phyloP scores from a whole-genome alignment of 2,797 vertebrate genomes.

The Enteromius anoplus region DNA sequence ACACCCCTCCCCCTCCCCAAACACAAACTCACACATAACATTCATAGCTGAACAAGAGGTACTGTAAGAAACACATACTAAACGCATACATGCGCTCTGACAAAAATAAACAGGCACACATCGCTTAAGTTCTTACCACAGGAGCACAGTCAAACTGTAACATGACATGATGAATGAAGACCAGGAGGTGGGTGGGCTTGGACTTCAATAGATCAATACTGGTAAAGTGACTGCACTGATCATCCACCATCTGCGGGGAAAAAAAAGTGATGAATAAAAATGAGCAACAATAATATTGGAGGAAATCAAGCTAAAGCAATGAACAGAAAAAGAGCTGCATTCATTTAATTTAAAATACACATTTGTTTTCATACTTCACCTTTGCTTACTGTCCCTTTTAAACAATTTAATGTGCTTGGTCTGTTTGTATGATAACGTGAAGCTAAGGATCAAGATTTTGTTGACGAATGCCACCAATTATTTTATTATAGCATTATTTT shows the following conservation, averaged over 20 bases:
- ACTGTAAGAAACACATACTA: slow-evolving; percentile 14
- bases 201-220: slow-evolving; percentile 80
- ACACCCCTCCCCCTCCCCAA: neutral
- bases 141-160: slow-evolving; percentile 90
- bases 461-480: neutral
- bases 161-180: slow-evolving; percentile 88
- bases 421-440: neutral
- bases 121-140: slow-evolving; percentile 78
- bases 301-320: neutral
- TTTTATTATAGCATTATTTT: neutral
- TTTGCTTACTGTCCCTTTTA: neutral
- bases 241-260: slow-evolving; percentile 76
- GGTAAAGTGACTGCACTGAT: slow-evolving; percentile 80
- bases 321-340: neutral
- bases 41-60: slow-evolving; percentile 19
- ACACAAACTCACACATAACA: neutral
- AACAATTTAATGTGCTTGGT: neutral
- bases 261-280: neutral
- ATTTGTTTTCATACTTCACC: neutral
- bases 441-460: neutral
- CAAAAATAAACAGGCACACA: neutral
- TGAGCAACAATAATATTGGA: neutral
- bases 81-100: slow-evolving; percentile 14
- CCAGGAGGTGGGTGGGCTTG: slow-evolving; percentile 85
- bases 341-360: neutral